Conservation (phyloP, 2,888 invertebrate species). For the Corbicula japonica region DNA sequence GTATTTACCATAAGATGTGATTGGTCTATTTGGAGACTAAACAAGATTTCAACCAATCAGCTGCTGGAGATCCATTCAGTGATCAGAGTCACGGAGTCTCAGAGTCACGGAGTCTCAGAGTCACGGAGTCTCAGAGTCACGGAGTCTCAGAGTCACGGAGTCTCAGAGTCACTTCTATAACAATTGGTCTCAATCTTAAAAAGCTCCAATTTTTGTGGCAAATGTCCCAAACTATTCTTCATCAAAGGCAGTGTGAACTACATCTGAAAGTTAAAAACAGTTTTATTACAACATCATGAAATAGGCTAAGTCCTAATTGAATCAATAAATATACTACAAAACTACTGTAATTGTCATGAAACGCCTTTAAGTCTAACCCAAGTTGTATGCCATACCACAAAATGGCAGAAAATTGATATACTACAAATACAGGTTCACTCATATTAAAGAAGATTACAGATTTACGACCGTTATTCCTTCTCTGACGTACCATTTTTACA, state of each 20-base stretch:
- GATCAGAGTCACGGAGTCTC: too few relatives aligned
- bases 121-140: too few relatives aligned
- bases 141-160: background rate
- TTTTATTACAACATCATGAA: constrained; percentile 3
- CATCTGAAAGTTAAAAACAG: background rate
- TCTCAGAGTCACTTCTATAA: background rate
- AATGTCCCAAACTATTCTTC: background rate
- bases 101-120: too few relatives aligned
- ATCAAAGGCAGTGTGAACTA: background rate
- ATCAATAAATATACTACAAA: constrained; percentile 25
- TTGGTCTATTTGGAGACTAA: too few relatives aligned
- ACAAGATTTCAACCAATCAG: too few relatives aligned
- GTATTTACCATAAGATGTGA: too few relatives aligned
- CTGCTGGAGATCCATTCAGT: too few relatives aligned
- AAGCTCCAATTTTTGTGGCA: background rate
- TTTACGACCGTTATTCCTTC: background rate
- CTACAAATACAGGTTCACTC: background rate
- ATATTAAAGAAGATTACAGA: constrained; percentile 19
- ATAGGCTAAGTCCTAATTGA: constrained; percentile 2
- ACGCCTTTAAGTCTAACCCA: constrained; percentile 16
- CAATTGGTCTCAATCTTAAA: background rate
- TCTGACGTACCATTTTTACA: constrained; percentile 8
- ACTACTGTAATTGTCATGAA: constrained; percentile 12
- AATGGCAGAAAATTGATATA: constrained; percentile 23
- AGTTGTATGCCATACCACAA: constrained; percentile 19